Conservation (phyloP, 2,888 invertebrate species). For the Cryptocephalus primarius region DNA sequence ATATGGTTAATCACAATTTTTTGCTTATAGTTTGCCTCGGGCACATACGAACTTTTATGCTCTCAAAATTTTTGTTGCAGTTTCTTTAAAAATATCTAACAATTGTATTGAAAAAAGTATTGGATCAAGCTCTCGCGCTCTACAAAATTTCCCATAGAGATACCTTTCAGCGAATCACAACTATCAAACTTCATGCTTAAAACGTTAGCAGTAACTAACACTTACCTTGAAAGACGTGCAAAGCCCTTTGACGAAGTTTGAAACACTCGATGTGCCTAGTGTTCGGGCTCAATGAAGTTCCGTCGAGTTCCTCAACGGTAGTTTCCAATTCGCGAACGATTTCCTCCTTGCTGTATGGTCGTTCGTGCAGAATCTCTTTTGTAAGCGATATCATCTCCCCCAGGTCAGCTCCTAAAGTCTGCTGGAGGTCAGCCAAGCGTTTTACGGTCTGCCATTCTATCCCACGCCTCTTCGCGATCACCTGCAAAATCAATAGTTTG, state of each 20-base stretch:
- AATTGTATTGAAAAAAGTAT: too few relatives aligned
- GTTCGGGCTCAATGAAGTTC: conserved; percentile 53
- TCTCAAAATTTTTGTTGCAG: too few relatives aligned
- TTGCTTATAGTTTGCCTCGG: too few relatives aligned
- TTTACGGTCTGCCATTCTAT: conserved; percentile 54
- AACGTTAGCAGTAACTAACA: neutral
- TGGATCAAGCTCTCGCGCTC: too few relatives aligned
- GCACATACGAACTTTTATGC: too few relatives aligned
- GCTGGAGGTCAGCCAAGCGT: conserved; percentile 67
- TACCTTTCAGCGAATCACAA: too few relatives aligned
- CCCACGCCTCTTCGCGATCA: conserved; percentile 52
- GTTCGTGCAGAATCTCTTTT: conserved; percentile 48
- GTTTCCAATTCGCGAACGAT: conserved; percentile 45
- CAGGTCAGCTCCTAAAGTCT: conserved; percentile 48
- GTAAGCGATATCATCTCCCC: conserved; percentile 62
- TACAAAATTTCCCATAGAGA: too few relatives aligned
- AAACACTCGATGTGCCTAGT: conserved; percentile 54
- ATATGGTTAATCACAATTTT: too few relatives aligned
- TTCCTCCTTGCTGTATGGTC: conserved; percentile 50
- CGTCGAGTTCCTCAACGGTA: conserved; percentile 50
- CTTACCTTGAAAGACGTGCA: conserved; percentile 76
- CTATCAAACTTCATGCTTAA: too few relatives aligned
- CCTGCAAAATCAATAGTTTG: conserved; percentile 35
- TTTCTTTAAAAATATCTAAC: too few relatives aligned
- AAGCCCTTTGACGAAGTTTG: conserved; percentile 73